phyloP scores from a whole-genome alignment of 2,888 invertebrate genomes.

The Hetaerina titia region DNA sequence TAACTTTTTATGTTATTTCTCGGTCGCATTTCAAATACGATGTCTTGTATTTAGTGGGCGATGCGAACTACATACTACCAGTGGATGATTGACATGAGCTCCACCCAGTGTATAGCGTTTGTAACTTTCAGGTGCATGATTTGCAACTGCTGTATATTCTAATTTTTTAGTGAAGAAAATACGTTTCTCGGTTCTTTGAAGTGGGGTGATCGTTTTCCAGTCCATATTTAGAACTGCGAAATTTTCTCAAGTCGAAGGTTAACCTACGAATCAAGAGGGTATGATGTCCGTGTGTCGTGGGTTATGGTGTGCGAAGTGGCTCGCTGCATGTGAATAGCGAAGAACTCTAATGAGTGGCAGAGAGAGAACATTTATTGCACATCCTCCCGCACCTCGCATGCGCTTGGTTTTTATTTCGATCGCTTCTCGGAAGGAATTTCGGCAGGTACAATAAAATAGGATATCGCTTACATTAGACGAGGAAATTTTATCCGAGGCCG shows the following conservation, averaged over 20 bases:
- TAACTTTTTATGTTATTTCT: too few relatives aligned
- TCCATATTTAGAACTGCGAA: background rate
- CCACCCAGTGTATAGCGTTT: too few relatives aligned
- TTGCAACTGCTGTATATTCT: too few relatives aligned
- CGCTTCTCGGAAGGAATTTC: constrained; percentile 55
- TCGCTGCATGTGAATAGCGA: background rate
- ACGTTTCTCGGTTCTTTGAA: too few relatives aligned
- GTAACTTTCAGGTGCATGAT: too few relatives aligned
- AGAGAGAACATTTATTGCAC: constrained; percentile 10
- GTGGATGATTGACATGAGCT: too few relatives aligned
- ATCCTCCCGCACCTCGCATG: constrained; percentile 29
- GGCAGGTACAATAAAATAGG: constrained; percentile 59
- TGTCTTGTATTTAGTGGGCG: too few relatives aligned
- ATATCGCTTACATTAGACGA: constrained; percentile 62
- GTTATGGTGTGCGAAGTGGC: background rate
- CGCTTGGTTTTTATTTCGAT: constrained; percentile 40
- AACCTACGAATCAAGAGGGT: background rate
- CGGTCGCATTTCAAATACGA: too few relatives aligned
- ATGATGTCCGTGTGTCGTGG: background rate
- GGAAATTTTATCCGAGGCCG: constrained; percentile 51
- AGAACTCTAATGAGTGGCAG: constrained; percentile 20
- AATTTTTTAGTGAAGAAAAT: too few relatives aligned
- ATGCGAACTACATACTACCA: too few relatives aligned
- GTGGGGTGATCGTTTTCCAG: background rate
- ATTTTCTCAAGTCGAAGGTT: background rate